These are phyloP conservation scores for Rhyacophila evoluta DNA, from an alignment of 2,888 invertebrate species.

Conservation along the genomic window DNA sequence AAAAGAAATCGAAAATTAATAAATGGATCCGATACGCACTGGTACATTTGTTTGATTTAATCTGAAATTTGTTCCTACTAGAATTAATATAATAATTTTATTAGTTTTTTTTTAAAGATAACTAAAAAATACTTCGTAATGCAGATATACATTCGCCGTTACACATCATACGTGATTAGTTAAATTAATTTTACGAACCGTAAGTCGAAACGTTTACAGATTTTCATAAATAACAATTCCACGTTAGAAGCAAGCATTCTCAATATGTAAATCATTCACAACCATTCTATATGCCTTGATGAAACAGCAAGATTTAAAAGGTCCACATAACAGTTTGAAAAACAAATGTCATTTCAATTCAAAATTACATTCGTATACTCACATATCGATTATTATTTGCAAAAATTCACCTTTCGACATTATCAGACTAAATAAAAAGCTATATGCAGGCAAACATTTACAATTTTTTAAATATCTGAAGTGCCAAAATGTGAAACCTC, in stretches of 20 bases:
- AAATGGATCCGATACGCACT: background rate
- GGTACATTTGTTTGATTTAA: background rate
- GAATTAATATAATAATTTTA: background rate
- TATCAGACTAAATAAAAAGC: too few relatives aligned
- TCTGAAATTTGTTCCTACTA: conserved; percentile 25
- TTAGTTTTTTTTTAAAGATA: background rate
- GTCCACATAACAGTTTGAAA: background rate
- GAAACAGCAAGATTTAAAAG: background rate
- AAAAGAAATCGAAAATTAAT: too few relatives aligned
- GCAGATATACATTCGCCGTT: background rate
- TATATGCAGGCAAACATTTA: too few relatives aligned
- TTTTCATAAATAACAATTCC: background rate
- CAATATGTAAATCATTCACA: background rate
- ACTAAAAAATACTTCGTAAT: conserved; percentile 6
- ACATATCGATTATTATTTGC: too few relatives aligned
- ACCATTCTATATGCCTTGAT: conserved; percentile 20
- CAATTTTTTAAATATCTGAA: too few relatives aligned
- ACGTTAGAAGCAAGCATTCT: background rate
- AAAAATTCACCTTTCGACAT: too few relatives aligned
- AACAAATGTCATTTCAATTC: too few relatives aligned
- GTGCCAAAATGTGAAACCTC: too few relatives aligned
- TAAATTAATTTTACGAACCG: background rate
- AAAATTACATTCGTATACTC: too few relatives aligned
- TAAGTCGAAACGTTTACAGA: background rate
- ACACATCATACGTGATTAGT: background rate